Evolutionary conservation across 2,888 invertebrate genomes (phyloP).

Genomic region (Agonopterix subpropinquella): DNA sequence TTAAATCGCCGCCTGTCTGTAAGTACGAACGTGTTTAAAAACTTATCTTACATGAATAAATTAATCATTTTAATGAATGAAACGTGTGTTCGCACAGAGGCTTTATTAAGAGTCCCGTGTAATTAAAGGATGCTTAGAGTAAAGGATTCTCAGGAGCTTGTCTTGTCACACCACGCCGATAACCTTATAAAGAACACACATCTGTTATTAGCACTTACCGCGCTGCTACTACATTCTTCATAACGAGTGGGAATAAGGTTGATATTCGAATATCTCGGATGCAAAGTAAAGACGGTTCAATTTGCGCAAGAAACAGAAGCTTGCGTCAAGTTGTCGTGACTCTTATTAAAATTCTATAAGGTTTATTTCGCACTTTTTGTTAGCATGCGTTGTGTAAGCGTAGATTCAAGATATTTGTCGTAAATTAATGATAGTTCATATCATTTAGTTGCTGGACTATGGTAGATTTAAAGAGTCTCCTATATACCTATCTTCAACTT

Average conservation of each 20-base stretch:
- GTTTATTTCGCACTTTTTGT: not conserved
- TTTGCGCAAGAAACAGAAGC: not conserved
- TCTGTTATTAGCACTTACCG: not conserved
- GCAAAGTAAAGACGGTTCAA: not conserved
- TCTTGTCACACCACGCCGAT: not conserved
- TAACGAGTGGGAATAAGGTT: not conserved
- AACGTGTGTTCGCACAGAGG: not conserved
- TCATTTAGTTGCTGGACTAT: no score
- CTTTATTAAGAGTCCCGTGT: not conserved
- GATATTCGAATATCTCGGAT: not conserved
- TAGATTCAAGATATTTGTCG: no score
- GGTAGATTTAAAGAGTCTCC: no score
- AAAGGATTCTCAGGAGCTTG: not conserved
- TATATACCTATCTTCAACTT: no score
- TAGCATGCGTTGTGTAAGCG: not conserved
- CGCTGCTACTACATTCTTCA: not conserved
- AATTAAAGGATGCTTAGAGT: not conserved
- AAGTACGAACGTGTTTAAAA: no score
- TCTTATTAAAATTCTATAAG: conserved; percentile 4
- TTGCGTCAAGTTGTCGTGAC: not conserved
- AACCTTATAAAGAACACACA: not conserved
- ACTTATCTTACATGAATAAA: not conserved
- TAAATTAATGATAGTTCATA: no score
- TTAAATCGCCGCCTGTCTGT: no score
- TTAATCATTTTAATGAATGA: not conserved